phyloP scores from a whole-genome alignment of 2,797 vertebrate genomes.

The Euthynnus affinis region DNA sequence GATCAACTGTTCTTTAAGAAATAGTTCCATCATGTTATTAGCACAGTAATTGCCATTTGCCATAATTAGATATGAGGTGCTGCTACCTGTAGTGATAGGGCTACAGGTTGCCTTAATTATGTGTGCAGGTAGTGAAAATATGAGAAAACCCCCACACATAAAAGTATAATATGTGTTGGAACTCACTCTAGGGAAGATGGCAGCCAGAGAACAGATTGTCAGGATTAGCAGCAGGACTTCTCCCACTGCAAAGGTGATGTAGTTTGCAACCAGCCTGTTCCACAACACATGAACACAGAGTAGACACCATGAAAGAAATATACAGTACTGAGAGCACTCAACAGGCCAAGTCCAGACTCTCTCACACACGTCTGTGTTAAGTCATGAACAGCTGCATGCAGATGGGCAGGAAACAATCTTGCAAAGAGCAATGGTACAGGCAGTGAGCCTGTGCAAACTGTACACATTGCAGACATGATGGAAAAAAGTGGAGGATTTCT shows the following conservation, averaged over 20 bases:
- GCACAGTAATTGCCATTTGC: no score
- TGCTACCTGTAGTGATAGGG: no score
- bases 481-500: background rate
- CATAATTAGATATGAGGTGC: background rate
- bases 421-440: background rate
- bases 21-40: no score
- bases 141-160: background rate
- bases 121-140: background rate
- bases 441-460: no score
- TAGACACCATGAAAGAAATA: background rate
- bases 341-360: background rate
- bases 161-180: background rate
- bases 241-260: constrained; percentile 92
- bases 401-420: background rate
- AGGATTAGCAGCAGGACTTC: constrained; percentile 92
- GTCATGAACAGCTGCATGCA: background rate
- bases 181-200: constrained; percentile 95
- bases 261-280: constrained; percentile 92
- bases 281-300: constrained; percentile 29
- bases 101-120: no score
- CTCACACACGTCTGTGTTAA: background rate
- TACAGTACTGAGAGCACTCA: background rate
- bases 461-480: background rate
- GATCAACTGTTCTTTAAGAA: no score
- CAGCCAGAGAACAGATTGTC: constrained; percentile 93